phyloP scores from a whole-genome alignment of 2,888 invertebrate genomes.

The Spodoptera picta region DNA sequence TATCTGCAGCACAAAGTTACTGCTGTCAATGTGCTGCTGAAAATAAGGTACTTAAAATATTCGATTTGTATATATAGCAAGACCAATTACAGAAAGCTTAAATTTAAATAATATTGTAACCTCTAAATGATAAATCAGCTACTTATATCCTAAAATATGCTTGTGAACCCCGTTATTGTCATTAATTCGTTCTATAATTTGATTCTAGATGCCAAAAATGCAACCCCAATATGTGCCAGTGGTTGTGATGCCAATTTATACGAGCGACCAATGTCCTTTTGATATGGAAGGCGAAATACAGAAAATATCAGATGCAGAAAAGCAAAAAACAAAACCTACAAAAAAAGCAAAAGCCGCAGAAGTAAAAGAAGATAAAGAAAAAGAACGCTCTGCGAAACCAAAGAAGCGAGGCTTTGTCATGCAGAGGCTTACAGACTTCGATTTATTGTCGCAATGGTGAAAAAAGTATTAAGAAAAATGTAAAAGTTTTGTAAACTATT shows the following conservation, averaged over 20 bases:
- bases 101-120: too few species aligned
- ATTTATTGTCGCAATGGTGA: conserved; percentile 81
- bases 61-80: too few species aligned
- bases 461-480: conserved; percentile 6
- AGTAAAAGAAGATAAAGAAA: conserved; percentile 65
- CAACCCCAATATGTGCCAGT: conserved; percentile 77
- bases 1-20: conserved; percentile 78
- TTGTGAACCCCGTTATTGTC: too few species aligned
- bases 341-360: conserved; percentile 58
- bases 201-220: conserved; percentile 60
- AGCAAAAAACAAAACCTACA: conserved; percentile 45
- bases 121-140: too few species aligned
- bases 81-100: too few species aligned
- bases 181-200: not conserved
- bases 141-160: too few species aligned
- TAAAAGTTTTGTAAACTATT: conserved; percentile 1
- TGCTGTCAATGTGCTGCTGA: conserved; percentile 77
- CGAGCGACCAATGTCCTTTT: conserved; percentile 79
- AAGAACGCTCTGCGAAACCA: conserved; percentile 64
- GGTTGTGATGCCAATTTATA: conserved; percentile 82
- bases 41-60: conserved; percentile 60
- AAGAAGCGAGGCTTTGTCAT: conserved; percentile 77
- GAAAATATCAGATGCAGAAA: conserved; percentile 68
- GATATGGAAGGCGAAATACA: conserved; percentile 77
- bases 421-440: conserved; percentile 80